phyloP scores from a whole-genome alignment of 23 tunicate species.

The Oikopleura vanhoeffeni region DNA sequence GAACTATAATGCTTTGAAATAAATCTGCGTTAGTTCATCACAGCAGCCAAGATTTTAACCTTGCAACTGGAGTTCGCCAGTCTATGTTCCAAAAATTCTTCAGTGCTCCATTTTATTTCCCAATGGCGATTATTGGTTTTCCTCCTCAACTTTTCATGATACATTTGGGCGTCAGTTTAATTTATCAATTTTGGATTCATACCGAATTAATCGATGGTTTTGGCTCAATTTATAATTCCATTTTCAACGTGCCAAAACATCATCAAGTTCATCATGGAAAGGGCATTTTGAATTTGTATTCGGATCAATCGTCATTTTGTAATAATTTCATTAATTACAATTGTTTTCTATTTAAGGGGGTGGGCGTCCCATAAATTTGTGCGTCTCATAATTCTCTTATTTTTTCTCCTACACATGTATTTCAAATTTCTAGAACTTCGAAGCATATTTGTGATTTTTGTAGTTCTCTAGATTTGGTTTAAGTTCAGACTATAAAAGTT shows the following conservation, averaged over 20 bases:
- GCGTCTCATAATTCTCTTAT: too few relatives aligned
- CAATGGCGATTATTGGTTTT: neutral
- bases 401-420: too few relatives aligned
- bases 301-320: too few relatives aligned
- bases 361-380: too few relatives aligned
- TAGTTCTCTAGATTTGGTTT: too few relatives aligned
- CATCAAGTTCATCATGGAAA: constrained; percentile 16
- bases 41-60: neutral
- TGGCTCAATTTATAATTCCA: neutral
- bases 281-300: too few relatives aligned
- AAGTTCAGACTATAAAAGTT: too few relatives aligned
- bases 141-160: constrained; percentile 11
- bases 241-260: constrained; percentile 12
- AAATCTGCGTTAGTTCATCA: neutral
- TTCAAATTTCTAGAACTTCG: too few relatives aligned
- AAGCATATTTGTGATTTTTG: too few relatives aligned
- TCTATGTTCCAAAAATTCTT: neutral
- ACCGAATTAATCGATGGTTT: constrained; percentile 6
- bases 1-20: too few relatives aligned
- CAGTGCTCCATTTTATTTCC: neutral
- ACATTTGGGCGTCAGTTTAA: neutral
- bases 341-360: too few relatives aligned
- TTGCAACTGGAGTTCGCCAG: constrained; percentile 4
- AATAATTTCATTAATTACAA: too few relatives aligned
- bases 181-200: constrained; percentile 13